Conservation (phyloP, 2,888 invertebrate species). For the Temnothorax unifasciatus region DNA sequence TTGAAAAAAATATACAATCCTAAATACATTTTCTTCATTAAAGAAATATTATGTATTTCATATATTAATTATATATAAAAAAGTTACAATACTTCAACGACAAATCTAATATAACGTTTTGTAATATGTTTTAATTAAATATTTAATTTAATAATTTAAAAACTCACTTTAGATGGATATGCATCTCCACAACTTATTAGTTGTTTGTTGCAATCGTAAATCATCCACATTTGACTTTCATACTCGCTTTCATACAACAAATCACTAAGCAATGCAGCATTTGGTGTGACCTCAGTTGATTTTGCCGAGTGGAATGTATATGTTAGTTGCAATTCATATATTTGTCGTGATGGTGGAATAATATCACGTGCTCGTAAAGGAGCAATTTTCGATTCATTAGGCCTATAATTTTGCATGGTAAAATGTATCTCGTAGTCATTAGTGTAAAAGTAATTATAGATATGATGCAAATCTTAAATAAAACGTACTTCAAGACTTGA, state of each 20-base stretch:
- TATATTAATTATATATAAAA: not conserved
- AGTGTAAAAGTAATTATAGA: not conserved
- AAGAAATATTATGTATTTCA: not conserved
- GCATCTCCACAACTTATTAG: conserved; percentile 95
- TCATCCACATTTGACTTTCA: conserved; percentile 98
- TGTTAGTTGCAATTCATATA: conserved; percentile 95
- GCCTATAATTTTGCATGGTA: conserved; percentile 87
- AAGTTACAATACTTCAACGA: not conserved
- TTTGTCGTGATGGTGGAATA: conserved; percentile 95
- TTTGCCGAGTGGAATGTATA: conserved; percentile 95
- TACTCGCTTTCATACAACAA: conserved; percentile 98
- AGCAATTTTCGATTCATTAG: conserved; percentile 92
- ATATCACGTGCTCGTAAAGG: conserved; percentile 94
- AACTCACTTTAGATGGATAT: conserved; percentile 92
- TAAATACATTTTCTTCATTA: conserved; percentile 12
- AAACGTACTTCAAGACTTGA: conserved; percentile 89
- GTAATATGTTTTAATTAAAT: not conserved
- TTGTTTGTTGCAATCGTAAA: conserved; percentile 97
- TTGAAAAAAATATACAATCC: conserved; percentile 21
- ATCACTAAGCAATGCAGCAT: conserved; percentile 93
- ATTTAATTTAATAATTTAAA: conserved; percentile 20
- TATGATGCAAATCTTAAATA: not conserved
- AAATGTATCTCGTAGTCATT: conserved; percentile 10
- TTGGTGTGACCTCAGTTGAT: conserved; percentile 93
- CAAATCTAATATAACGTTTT: not conserved